Base-by-base conservation (phyloP, 2,888 invertebrate genomes). In the Unio pictorum region DNA sequence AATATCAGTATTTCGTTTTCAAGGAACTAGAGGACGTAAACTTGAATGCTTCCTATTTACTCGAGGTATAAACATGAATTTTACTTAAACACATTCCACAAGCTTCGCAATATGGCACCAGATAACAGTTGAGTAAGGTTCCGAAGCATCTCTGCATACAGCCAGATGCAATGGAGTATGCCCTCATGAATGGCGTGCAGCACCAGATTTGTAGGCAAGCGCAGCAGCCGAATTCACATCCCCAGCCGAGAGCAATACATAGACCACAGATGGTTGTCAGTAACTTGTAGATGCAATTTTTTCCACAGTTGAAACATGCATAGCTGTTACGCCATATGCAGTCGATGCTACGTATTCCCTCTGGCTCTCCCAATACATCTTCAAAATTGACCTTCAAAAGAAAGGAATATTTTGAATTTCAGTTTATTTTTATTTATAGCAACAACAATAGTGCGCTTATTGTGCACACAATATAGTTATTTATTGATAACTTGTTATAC, bases 171-270 rank as follows among this genome's bases (percentile, higher is more conserved):
- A 94, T 93, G 90, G 93, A 93, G 89, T 93, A 92, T 74, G 89
- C 92, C 67, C 94, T 91, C 67, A 94, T 89, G 71, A 93, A 93
- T 0, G 95, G 94, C 0, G 92, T 93, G 26, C 93, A 90, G 85
- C 94, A 94, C 95, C 95, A 95, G 83, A 95, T 94, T 91, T 94
- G 94, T 23, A 74, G 54, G 73, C 84, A 84, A 7, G 94, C 93
- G 23, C 94, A 90, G 80, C 93, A 55, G 64, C 83, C 86, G 71
- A 83, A 86, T 64, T 75, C 76, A 61, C 83, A 84, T 28, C 86
- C 86, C 64, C 94, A 91, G 76, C 92, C 90, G 71, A 94, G 90
- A 0, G 94, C 94, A 66, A 93, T 91, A 34, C 94, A 91, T 7
- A 94, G 93, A 0, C 94, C 94, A 11, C 93, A 91, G 30, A 94